Evolutionary conservation across 2,888 invertebrate species (phyloP).

Genomic region (Digitonthophagus gazella): DNA sequence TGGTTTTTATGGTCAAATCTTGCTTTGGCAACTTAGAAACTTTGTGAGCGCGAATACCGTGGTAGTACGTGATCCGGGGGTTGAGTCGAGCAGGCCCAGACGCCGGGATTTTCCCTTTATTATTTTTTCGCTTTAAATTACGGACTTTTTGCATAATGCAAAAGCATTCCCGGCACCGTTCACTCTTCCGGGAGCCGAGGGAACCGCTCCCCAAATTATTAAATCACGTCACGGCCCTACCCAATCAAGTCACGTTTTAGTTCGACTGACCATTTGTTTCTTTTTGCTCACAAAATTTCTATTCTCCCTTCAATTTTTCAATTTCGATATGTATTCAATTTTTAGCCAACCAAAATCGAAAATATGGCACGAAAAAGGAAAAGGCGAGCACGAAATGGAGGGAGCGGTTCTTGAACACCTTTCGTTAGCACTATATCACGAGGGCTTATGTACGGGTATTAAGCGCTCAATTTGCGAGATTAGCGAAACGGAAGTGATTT

Average conservation of each 20-base stretch:
- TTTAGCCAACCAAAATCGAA: background rate
- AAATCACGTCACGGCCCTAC: constrained; percentile 7
- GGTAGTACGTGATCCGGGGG: constrained; percentile 7
- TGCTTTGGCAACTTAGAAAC: background rate
- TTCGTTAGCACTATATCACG: constrained; percentile 8
- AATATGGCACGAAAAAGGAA: background rate
- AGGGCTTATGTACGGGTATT: constrained; percentile 9
- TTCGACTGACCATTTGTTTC: constrained; percentile 12
- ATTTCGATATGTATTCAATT: background rate
- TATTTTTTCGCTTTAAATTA: constrained; percentile 5
- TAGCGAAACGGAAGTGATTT: constrained; percentile 13
- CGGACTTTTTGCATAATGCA: constrained; percentile 9
- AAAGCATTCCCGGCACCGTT: constrained; percentile 10
- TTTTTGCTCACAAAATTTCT: constrained; percentile 1
- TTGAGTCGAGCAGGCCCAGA: background rate
- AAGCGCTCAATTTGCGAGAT: constrained; percentile 12
- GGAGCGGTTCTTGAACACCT: background rate
- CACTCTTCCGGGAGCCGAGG: constrained; percentile 1
- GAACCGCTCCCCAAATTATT: constrained; percentile 10
- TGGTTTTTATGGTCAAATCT: background rate
- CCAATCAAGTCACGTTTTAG: constrained; percentile 15
- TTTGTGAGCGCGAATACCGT: background rate
- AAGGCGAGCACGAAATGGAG: background rate
- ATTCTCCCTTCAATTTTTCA: background rate
- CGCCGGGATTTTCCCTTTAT: background rate